phyloP scores from a whole-genome alignment of 2,888 invertebrate genomes.

The Pyrgus malvae region DNA sequence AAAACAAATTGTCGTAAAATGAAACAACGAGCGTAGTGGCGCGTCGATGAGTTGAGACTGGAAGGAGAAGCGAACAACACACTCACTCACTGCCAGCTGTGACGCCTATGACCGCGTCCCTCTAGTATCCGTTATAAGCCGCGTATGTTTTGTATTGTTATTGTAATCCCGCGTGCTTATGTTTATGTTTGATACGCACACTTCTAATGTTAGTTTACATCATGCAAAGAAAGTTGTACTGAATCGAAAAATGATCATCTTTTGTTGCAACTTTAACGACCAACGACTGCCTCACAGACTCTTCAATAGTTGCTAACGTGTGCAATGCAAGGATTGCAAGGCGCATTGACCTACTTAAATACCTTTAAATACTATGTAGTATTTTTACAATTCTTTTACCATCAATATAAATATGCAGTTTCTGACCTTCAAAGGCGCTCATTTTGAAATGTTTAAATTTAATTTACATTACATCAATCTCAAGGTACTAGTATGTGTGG shows the following conservation, averaged over 20 bases:
- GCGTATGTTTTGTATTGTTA: not conserved
- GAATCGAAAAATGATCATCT: slow-evolving; percentile 9
- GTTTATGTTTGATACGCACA: not conserved
- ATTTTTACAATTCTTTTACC: no score
- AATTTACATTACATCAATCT: no score
- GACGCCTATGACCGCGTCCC: not conserved
- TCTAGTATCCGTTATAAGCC: slow-evolving; percentile 1
- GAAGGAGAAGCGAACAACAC: not conserved
- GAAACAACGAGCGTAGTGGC: slow-evolving; percentile 1
- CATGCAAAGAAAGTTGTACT: slow-evolving; percentile 19
- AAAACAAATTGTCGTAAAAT: not conserved
- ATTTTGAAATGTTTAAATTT: no score
- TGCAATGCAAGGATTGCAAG: not conserved
- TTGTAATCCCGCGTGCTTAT: not conserved
- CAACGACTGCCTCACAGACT: not conserved
- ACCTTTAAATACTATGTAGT: not conserved
- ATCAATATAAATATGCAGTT: not conserved
- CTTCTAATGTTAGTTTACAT: slow-evolving; percentile 4
- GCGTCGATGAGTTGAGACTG: slow-evolving; percentile 2
- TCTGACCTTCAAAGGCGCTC: not conserved
- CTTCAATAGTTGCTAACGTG: not conserved
- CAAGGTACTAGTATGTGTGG: no score
- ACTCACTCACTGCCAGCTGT: not conserved
- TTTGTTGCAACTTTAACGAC: slow-evolving; percentile 4
- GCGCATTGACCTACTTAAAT: slow-evolving; percentile 1